Base-by-base conservation (phyloP, 2,797 vertebrate genomes). In the Pseudochirops corinnae region DNA sequence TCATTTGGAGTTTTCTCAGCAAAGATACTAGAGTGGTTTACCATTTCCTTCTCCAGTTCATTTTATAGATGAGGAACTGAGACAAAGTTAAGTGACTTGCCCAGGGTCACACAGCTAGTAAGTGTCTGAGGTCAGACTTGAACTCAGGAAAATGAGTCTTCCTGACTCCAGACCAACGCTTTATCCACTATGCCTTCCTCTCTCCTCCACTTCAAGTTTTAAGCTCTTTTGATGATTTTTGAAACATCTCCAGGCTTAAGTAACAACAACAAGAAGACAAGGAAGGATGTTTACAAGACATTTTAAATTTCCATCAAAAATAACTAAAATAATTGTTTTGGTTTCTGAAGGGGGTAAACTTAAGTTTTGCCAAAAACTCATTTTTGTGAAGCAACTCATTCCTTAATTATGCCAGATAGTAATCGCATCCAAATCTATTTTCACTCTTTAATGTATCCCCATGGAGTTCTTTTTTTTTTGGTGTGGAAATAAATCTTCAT, bases 381-480 rank as follows among this genome's bases (percentile, higher is more conserved):
- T 50, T 46, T 82, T 87, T 87, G 74, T 50, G 74, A 87, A 87
- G 74, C 74, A 87, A 46, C 74, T 87, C 74, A 87, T 87, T 87
- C 74, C 74, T 87, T 87, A 87, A 87, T 87, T 87, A 87, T 87
- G 18, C 74, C 74, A 87, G 74, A 87, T 87, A 39, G 74, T 97
- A 91, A 46, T 95, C 96, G 62, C 56, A n/a, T 74, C 82, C 55
- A 92, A 96, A 92, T 90, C 92, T 97, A 62, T 96, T 97, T 97
- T 96, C 95, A 92, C 82, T 96, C 56, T 94, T 92, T 94, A 74
- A 93, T 94, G 60, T 24, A 90, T 92, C 50, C 53, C 52, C 12
- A 18, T 11, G 52, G 92, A 90, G 90, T 96, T 93, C 39, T 31
- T 46, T 87, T 87, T 87, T 96, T 97, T 92, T 90, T 10, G 39